Evolutionary conservation across 2,797 vertebrate genomes (phyloP).

Genomic region (Lerista edwardsae): DNA sequence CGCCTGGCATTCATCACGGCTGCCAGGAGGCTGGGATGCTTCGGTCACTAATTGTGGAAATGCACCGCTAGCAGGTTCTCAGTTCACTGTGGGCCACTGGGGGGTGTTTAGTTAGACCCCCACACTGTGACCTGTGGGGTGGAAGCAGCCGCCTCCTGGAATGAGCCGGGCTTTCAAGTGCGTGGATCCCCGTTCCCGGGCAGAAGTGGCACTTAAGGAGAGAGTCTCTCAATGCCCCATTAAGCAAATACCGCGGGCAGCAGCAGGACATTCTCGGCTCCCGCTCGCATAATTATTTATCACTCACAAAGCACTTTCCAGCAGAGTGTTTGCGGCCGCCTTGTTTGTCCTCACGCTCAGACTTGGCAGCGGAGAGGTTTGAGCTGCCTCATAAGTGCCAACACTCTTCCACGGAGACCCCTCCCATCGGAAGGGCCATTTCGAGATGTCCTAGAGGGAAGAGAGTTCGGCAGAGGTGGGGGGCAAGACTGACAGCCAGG

Average conservation of each 20-base stretch:
- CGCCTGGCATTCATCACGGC: constrained; percentile 48
- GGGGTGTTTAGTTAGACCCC: constrained; percentile 40
- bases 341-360: neutral
- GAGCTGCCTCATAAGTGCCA: neutral
- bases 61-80: constrained; percentile 55
- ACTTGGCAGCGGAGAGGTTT: neutral
- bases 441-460: neutral
- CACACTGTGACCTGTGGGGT: constrained; percentile 63
- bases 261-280: neutral
- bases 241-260: neutral
- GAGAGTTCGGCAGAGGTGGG: neutral
- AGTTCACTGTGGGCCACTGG: constrained; percentile 39
- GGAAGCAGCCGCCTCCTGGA: constrained; percentile 53
- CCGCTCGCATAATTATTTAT: neutral
- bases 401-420: neutral
- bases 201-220: neutral
- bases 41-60: constrained; percentile 71
- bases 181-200: neutral
- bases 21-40: constrained; percentile 43
- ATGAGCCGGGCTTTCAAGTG: neutral
- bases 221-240: neutral
- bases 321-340: neutral
- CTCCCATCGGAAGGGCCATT: neutral
- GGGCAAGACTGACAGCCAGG: too few relatives aligned
- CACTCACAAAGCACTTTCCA: neutral